Base-by-base conservation (phyloP, 92 coral and sea anemone species). In the Epizoanthus ramosus region DNA sequence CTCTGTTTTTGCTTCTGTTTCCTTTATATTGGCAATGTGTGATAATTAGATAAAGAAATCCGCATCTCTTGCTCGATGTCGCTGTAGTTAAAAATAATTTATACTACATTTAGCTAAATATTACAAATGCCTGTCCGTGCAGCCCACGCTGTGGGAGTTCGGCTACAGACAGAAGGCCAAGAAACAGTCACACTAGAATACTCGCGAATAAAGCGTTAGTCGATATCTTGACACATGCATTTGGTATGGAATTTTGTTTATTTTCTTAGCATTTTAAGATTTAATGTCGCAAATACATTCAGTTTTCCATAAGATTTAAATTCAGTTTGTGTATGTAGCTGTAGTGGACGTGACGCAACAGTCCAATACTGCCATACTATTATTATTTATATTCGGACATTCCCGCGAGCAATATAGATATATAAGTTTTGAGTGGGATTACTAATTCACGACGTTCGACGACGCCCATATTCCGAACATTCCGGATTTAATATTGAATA, bases 131-230 rank as follows among this genome's bases (percentile, higher is more conserved):
- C 15, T 10, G 16, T 16, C 45, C 33, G 47, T 4, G 41, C 24
- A 10, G 10, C 82, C 82, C 82, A 77, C 82, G 65, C 66, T 37
- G 82, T 77, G 82, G 82, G 82, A 60, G 82, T 58, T 19, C 39
- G 5, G 41, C 19, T 41, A 6, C 1, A 8, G 63, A 50, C 43
- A 12, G 54, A 50, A 12, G 15, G 10, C 10, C 54, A 45, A 60
- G 47, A 39, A 21, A 60, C 59, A 39, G 82, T 77, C 63, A 41
- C 33, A 17, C 75, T n/a, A 47, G 75, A 41, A 41, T 71, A 41
- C 43, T 6, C 58, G 5, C 37, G 57, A 71, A 45, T 15, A 35
- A 14, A 35, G 19, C 47, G 82, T 13, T 14, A 2, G 31, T 39
- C 75, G 54, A 18, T 69, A 39, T 37, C 2, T 67, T 67, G 22